A percentile compares a stretch with the other conserved stretches of the same genome.
These are phyloP conservation scores for Camelus bactrianus DNA, from an alignment of 2,113 vertebrate genomes.

Conservation along the genomic window DNA sequence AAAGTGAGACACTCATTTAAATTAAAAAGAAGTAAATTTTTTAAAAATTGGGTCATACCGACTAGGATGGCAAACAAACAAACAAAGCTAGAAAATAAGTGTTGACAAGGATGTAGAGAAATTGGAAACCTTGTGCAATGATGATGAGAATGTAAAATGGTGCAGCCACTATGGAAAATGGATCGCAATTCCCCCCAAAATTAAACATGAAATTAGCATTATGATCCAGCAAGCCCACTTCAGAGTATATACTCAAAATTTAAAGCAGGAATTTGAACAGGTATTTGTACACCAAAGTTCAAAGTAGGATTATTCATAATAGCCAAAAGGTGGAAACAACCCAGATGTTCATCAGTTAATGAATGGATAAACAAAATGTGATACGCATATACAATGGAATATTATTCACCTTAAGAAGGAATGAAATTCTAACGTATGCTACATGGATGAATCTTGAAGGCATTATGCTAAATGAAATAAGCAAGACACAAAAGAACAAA, in stretches of 20 bases:
- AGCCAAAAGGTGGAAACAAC: neutral
- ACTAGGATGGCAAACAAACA: neutral
- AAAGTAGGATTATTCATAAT: neutral
- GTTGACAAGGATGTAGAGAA: neutral
- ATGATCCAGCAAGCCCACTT: neutral
- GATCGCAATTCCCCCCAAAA: neutral
- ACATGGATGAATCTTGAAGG: too few relatives aligned
- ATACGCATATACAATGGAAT: neutral
- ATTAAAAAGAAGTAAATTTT: neutral
- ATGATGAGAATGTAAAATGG: neutral
- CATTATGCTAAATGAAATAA: neutral
- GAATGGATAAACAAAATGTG: neutral
- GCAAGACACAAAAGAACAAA: neutral
- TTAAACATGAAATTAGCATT: neutral
- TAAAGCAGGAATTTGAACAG: neutral
- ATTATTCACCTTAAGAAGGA: neutral
- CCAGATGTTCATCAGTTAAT: neutral
- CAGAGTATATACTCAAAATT: neutral
- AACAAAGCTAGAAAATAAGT: neutral
- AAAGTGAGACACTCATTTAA: neutral
- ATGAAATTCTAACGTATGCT: neutral
- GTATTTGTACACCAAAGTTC: neutral
- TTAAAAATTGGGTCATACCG: neutral
- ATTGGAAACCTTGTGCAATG: neutral
- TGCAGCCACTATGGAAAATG: neutral